phyloP scores from a whole-genome alignment of 1,140 invertebrate species.

The Zaprionus inermis region DNA sequence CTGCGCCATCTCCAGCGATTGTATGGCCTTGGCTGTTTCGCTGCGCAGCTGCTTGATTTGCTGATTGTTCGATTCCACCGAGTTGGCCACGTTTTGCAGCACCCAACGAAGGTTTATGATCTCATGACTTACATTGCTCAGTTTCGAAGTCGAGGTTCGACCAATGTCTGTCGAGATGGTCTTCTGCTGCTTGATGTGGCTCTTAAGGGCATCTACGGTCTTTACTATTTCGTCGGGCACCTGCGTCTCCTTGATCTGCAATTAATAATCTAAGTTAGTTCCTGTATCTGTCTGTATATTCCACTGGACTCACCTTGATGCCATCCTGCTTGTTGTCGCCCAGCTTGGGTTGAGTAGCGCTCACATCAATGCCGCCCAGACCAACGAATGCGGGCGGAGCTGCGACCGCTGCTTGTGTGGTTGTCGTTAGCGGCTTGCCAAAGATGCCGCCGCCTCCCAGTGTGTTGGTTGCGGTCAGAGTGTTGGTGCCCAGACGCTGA shows the following conservation, averaged over 20 bases:
- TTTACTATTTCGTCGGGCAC: conserved; percentile 90
- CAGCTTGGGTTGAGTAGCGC: conserved; percentile 85
- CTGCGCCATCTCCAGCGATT: conserved; percentile 91
- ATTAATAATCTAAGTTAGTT: background rate
- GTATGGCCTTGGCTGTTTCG: conserved; percentile 90
- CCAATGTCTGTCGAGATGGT: conserved; percentile 92
- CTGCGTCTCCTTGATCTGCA: conserved; percentile 87
- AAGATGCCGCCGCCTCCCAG: conserved; percentile 72
- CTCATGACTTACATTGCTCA: conserved; percentile 73
- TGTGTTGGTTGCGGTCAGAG: conserved; percentile 6
- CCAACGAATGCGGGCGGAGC: conserved; percentile 84
- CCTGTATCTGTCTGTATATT: background rate
- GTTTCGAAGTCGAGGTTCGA: conserved; percentile 84
- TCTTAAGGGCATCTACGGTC: conserved; percentile 87
- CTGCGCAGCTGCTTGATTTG: conserved; percentile 89
- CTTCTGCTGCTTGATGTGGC: conserved; percentile 93
- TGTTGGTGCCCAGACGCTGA: conserved; percentile 52
- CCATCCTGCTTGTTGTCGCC: conserved; percentile 86
- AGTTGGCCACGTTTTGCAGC: conserved; percentile 85
- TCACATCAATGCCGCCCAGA: conserved; percentile 87
- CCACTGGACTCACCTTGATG: conserved; percentile 70
- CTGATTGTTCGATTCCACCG: conserved; percentile 87
- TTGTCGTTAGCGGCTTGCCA: conserved; percentile 64
- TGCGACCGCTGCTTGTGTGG: conserved; percentile 50
- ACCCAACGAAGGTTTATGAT: conserved; percentile 78